phyloP scores from a whole-genome alignment of 2,888 invertebrate species.

The Leptopilina syphax region DNA sequence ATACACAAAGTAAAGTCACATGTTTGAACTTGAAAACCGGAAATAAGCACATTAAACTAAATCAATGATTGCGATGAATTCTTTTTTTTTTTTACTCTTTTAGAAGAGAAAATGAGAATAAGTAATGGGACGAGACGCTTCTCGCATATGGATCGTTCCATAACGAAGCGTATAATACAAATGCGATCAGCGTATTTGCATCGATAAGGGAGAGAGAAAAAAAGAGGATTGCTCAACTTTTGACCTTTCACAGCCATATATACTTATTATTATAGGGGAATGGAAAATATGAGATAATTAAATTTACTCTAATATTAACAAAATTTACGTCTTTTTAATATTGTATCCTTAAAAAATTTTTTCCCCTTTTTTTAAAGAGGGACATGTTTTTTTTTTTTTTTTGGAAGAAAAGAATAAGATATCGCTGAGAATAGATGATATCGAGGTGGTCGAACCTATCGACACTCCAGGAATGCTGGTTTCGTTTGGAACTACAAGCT shows the following conservation, averaged over 20 bases:
- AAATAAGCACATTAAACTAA: neutral
- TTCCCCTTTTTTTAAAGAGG: neutral
- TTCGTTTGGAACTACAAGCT: conserved; percentile 35
- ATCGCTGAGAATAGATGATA: conserved; percentile 12
- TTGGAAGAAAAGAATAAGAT: neutral
- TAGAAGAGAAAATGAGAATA: neutral
- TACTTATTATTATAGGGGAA: conserved; percentile 47
- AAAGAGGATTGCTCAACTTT: conserved; percentile 67
- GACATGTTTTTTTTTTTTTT: neutral
- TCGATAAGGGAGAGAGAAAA: conserved; percentile 59
- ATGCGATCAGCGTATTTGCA: conserved; percentile 56
- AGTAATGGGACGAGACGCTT: neutral
- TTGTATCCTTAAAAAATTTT: neutral
- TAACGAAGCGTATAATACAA: conserved; percentile 39
- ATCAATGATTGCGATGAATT: no score
- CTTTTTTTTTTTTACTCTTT: no score
- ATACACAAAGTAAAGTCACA: conserved; percentile 4
- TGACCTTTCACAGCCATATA: conserved; percentile 68
- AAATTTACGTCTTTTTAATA: no score
- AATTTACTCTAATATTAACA: neutral
- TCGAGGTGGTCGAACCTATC: conserved; percentile 60
- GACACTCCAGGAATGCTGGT: conserved; percentile 57
- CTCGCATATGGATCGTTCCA: conserved; percentile 30
- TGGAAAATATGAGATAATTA: conserved; percentile 67
- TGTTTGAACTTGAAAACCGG: conserved; percentile 10